Evolutionary conservation across 2,888 invertebrate genomes (phyloP).

Genomic region (Cephus pulcher): DNA sequence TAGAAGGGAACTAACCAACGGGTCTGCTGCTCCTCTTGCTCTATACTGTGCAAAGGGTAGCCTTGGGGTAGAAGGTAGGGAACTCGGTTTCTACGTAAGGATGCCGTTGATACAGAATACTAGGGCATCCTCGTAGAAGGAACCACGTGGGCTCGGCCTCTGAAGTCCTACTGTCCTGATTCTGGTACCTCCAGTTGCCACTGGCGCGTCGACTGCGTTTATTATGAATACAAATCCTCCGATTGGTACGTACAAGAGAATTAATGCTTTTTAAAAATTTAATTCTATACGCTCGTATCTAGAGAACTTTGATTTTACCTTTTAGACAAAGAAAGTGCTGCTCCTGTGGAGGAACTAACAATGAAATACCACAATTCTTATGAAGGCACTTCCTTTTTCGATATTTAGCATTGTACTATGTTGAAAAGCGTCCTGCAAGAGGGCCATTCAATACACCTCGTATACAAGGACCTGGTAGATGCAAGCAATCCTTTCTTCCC

Average conservation of each 20-base stretch:
- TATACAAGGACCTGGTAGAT: neutral
- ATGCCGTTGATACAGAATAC: neutral
- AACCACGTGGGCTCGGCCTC: neutral
- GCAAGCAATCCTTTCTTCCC: neutral
- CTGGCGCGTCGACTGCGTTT: neutral
- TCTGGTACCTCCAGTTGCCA: neutral
- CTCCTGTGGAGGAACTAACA: neutral
- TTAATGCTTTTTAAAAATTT: neutral
- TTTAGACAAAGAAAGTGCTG: neutral
- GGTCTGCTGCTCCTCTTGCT: constrained; percentile 4
- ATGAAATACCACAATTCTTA: neutral
- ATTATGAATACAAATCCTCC: neutral
- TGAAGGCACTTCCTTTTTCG: neutral
- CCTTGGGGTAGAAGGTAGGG: neutral
- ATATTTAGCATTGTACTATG: neutral
- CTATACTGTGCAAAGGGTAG: constrained; percentile 2
- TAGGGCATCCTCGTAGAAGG: neutral
- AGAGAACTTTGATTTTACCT: neutral
- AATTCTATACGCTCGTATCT: neutral
- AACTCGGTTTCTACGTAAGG: neutral
- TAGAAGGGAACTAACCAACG: constrained; percentile 16
- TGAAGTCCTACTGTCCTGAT: neutral
- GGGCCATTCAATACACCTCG: neutral
- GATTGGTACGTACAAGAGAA: neutral
- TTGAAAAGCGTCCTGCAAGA: neutral